Conservation (phyloP, 2,797 vertebrate species). For the Crenuchus spilurus region DNA sequence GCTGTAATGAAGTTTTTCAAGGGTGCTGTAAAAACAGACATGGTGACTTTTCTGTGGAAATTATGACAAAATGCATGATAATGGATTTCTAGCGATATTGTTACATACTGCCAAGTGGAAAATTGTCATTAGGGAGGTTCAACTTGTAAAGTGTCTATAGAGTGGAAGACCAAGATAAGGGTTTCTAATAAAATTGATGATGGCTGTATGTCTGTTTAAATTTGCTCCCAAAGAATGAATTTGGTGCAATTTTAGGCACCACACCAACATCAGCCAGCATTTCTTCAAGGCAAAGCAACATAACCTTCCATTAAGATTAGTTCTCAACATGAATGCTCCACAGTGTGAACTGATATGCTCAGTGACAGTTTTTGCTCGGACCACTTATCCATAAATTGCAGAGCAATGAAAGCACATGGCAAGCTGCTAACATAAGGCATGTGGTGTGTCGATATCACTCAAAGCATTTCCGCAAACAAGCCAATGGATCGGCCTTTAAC, state of each 20-base stretch:
- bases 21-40: too few species aligned
- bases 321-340: not conserved
- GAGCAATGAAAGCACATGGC: slow-evolving; percentile 9
- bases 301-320: slow-evolving; percentile 4
- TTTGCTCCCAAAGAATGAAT: not conserved
- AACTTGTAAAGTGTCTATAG: too few species aligned
- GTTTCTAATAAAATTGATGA: not conserved
- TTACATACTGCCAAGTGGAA: too few species aligned
- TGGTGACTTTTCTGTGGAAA: too few species aligned
- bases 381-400: slow-evolving; percentile 3
- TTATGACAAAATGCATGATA: too few species aligned
- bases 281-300: not conserved
- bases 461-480: slow-evolving; percentile 42
- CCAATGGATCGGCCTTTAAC: slow-evolving; percentile 48
- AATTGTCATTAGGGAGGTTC: too few species aligned
- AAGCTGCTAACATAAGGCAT: slow-evolving; percentile 23
- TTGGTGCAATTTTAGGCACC: not conserved
- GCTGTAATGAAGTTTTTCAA: too few species aligned
- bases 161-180: too few species aligned
- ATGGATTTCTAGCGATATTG: too few species aligned
- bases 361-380: not conserved
- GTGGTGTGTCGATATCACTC: slow-evolving; percentile 34
- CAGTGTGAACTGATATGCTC: slow-evolving; percentile 1
- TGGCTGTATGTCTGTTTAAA: not conserved
- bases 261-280: not conserved